phyloP scores from a whole-genome alignment of 2,888 invertebrate genomes.

The Lutraria lutraria region DNA sequence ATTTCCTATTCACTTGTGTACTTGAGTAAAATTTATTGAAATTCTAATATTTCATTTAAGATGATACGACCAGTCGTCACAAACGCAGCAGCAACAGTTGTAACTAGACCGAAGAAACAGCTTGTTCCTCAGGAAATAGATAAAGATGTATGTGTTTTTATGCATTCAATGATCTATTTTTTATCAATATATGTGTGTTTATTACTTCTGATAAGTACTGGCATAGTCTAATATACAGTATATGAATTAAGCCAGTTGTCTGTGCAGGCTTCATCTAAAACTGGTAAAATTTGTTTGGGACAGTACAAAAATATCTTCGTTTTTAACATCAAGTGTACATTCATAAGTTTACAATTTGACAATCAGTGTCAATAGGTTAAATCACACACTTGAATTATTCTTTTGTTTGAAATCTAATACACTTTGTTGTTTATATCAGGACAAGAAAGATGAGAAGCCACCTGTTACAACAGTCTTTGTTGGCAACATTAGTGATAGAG shows the following conservation, averaged over 20 bases:
- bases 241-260: no score
- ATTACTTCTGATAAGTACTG: no score
- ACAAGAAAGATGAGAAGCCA: slow-evolving; percentile 88
- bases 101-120: slow-evolving; percentile 78
- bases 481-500: slow-evolving; percentile 97
- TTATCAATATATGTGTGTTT: no score
- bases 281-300: no score
- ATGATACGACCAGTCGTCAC: slow-evolving; percentile 81
- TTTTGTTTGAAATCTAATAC: not conserved
- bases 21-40: not conserved
- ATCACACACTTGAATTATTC: not conserved
- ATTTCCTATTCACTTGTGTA: not conserved
- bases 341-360: no score
- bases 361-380: no score
- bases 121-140: slow-evolving; percentile 85
- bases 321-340: no score
- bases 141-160: slow-evolving; percentile 74
- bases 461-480: slow-evolving; percentile 99
- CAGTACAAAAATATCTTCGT: no score
- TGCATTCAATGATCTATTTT: not conserved
- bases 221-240: no score
- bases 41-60: slow-evolving; percentile 53
- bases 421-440: slow-evolving; percentile 53
- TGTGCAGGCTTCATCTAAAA: no score
- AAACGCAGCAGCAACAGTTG: slow-evolving; percentile 58